These are phyloP conservation scores for Cerastis leucographa DNA, from an alignment of 2,888 invertebrate genomes.

Conservation along the genomic window DNA sequence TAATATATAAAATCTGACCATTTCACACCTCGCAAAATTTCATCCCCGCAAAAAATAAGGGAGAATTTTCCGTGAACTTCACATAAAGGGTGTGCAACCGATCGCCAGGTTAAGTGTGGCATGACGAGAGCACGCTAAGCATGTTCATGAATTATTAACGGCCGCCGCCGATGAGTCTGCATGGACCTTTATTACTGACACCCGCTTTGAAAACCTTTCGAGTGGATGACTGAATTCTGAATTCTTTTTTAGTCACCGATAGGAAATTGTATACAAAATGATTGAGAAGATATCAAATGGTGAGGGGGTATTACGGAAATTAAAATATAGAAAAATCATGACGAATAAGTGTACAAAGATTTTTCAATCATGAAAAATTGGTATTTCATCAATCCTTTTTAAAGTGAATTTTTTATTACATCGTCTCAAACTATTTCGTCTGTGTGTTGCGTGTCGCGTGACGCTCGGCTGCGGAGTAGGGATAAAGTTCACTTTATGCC, in stretches of 20 bases:
- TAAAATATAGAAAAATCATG: slow-evolving; percentile 47
- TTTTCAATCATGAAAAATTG: slow-evolving; percentile 20
- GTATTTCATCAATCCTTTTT: not conserved
- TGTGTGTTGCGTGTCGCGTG: no score
- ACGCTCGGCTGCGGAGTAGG: no score
- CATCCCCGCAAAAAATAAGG: slow-evolving; percentile 61
- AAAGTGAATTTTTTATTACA: no score
- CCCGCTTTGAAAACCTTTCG: slow-evolving; percentile 76
- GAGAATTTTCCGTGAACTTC: slow-evolving; percentile 70
- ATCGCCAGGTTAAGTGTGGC: slow-evolving; percentile 78
- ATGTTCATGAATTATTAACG: slow-evolving; percentile 87
- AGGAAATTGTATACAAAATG: slow-evolving; percentile 61
- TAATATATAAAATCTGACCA: not conserved
- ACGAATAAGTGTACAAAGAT: slow-evolving; percentile 5
- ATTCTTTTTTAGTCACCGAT: slow-evolving; percentile 64
- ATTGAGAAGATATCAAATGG: slow-evolving; percentile 40
- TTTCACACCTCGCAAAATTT: slow-evolving; percentile 9
- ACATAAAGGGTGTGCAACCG: slow-evolving; percentile 79
- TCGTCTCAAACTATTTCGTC: no score
- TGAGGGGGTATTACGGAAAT: slow-evolving; percentile 53
- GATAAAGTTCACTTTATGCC: no score
- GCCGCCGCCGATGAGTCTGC: slow-evolving; percentile 79
- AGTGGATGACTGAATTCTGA: slow-evolving; percentile 59
- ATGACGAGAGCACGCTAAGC: slow-evolving; percentile 81
- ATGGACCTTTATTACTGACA: slow-evolving; percentile 82